Conservation (phyloP, 2,888 invertebrate genomes). For the Hyalella azteca region DNA sequence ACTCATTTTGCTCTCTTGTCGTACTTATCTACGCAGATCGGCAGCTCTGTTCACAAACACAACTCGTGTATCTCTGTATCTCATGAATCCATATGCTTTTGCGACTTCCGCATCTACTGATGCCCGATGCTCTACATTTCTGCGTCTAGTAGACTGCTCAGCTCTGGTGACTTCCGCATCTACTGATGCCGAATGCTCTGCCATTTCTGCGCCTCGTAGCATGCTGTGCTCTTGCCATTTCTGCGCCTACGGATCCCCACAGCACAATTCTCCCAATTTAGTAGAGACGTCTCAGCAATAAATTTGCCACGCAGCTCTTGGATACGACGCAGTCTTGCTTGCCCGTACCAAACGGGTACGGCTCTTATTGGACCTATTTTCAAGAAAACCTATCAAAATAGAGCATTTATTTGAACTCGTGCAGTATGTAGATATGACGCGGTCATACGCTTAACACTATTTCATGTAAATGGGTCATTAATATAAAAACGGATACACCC, state of each 20-base stretch:
- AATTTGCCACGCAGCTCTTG: background rate
- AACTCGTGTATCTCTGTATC: no score
- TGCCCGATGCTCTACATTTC: background rate
- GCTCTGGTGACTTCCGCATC: background rate
- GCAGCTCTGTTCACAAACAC: no score
- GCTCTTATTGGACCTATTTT: background rate
- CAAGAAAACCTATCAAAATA: background rate
- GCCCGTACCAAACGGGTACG: background rate
- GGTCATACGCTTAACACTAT: no score
- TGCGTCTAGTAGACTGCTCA: background rate
- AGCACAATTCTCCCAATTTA: constrained; percentile 28
- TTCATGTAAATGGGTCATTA: no score
- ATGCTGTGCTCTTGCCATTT: no score
- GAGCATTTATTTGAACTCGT: no score
- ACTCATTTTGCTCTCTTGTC: no score
- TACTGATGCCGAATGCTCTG: background rate
- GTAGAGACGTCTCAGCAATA: constrained; percentile 7
- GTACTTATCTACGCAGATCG: no score
- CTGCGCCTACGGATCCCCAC: background rate
- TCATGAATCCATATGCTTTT: background rate
- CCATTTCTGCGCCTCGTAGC: background rate
- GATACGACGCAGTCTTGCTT: background rate
- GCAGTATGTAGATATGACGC: no score
- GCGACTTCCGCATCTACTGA: background rate
- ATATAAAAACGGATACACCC: no score